phyloP scores from a whole-genome alignment of 1,140 invertebrate species.

The Lasaia peninsularis region DNA sequence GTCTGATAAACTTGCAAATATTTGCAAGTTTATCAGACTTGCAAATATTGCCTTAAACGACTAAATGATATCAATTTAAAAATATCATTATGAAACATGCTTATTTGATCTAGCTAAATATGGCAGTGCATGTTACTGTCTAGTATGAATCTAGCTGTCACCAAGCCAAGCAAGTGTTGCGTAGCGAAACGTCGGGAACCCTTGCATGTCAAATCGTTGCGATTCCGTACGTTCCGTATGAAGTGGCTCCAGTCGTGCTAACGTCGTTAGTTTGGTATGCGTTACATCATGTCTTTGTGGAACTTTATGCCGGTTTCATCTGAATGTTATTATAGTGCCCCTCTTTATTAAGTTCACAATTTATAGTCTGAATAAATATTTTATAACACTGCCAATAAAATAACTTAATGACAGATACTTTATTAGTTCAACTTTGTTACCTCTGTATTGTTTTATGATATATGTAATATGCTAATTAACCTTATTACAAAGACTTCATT shows the following conservation, averaged over 20 bases:
- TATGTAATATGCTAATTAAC: no score
- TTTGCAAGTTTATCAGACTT: no score
- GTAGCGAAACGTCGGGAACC: no score
- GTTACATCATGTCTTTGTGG: conserved; percentile 11
- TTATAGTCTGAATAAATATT: conserved; percentile 15
- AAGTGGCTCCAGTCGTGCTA: background rate
- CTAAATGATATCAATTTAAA: no score
- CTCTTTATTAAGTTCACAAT: conserved; percentile 13
- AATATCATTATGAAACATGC: no score
- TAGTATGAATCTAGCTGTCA: no score
- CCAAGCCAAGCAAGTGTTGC: no score
- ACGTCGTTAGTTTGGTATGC: conserved; percentile 6
- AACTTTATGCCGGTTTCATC: conserved; percentile 5
- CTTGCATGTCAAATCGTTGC: background rate
- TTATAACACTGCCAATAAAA: conserved; percentile 10
- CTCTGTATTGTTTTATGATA: background rate
- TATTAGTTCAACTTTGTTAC: background rate
- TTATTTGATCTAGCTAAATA: no score
- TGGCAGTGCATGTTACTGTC: no score
- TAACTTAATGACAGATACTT: conserved; percentile 5
- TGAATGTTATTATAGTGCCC: conserved; percentile 11
- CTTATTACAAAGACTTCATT: no score
- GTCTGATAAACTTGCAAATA: no score
- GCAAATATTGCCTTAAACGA: no score
- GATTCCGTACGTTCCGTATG: background rate